Conservation (phyloP, 2,888 invertebrate species). For the Nasonovia ribisnigri region DNA sequence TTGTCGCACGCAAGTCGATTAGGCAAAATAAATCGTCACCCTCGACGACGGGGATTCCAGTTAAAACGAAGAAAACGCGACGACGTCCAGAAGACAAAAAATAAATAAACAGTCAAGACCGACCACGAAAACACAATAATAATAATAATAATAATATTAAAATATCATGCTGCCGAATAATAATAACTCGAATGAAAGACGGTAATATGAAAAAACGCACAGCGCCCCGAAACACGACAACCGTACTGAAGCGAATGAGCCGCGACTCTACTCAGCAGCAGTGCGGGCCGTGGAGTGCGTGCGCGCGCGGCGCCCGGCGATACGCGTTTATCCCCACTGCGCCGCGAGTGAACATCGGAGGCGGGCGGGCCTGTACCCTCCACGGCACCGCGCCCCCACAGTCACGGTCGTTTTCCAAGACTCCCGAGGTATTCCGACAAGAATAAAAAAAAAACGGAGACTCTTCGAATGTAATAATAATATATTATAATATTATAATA, state of each 20-base stretch:
- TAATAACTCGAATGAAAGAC: not conserved
- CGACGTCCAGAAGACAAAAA: not conserved
- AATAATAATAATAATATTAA: not conserved
- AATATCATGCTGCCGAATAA: not conserved
- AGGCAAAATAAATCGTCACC: not conserved
- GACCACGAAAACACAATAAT: not conserved
- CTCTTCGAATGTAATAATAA: not conserved
- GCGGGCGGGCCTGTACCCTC: slow-evolving; percentile 46
- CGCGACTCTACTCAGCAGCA: not conserved
- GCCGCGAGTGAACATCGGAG: not conserved
- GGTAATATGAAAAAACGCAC: not conserved
- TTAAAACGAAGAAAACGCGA: not conserved
- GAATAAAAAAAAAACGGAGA: not conserved
- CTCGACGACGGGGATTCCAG: not conserved
- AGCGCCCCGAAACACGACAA: slow-evolving; percentile 11
- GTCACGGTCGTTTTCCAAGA: not conserved
- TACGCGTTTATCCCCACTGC: slow-evolving; percentile 32
- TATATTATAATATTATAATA: not conserved
- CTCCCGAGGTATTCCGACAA: not conserved
- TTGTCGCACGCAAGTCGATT: not conserved
- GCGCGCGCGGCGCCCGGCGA: slow-evolving; percentile 45
- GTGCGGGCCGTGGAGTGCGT: not conserved
- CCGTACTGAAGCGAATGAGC: slow-evolving; percentile 38
- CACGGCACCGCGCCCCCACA: not conserved
- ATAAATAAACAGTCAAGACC: not conserved